Evolutionary conservation across 2,797 vertebrate genomes (phyloP).

Genomic region (Protosalanx chinensis): DNA sequence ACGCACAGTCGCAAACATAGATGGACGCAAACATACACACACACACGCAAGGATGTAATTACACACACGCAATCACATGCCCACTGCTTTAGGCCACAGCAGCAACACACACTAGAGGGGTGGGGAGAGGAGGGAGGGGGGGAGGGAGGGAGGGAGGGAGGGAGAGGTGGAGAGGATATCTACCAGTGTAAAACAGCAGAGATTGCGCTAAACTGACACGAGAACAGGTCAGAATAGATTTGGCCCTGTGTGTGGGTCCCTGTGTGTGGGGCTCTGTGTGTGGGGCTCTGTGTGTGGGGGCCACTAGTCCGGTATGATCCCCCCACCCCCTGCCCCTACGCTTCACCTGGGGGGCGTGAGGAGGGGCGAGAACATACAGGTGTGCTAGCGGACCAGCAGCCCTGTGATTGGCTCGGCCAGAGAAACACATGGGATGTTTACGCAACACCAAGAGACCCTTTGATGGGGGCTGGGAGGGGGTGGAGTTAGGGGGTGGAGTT

Average conservation of each 20-base stretch:
- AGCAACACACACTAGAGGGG: constrained; percentile 57
- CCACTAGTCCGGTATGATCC: background rate
- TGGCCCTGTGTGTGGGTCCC: constrained; percentile 26
- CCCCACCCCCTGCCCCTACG: constrained; percentile 36
- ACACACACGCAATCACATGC: constrained; percentile 53
- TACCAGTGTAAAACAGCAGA: constrained; percentile 78
- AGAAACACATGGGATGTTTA: too few relatives aligned
- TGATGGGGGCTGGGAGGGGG: constrained; percentile 44
- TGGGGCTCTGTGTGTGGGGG: constrained; percentile 10
- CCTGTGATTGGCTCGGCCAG: too few relatives aligned
- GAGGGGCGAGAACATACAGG: constrained; percentile 50
- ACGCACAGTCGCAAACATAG: background rate
- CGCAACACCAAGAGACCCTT: constrained; percentile 23
- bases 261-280: constrained; percentile 28
- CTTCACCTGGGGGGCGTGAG: constrained; percentile 42
- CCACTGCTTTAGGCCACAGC: constrained; percentile 51
- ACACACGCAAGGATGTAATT: constrained; percentile 68
- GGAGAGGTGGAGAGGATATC: constrained; percentile 45
- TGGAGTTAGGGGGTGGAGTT: constrained; percentile 47
- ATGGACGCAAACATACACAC: constrained; percentile 32
- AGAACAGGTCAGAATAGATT: constrained; percentile 41
- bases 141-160: background rate
- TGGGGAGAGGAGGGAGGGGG: constrained; percentile 3
- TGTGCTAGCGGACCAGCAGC: constrained; percentile 40
- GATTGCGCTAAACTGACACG: constrained; percentile 55